A percentile compares a stretch with the other conserved stretches of the same genome.
Evolutionary conservation across 2,888 invertebrate genomes (phyloP).

Genomic region (Noctua comes): DNA sequence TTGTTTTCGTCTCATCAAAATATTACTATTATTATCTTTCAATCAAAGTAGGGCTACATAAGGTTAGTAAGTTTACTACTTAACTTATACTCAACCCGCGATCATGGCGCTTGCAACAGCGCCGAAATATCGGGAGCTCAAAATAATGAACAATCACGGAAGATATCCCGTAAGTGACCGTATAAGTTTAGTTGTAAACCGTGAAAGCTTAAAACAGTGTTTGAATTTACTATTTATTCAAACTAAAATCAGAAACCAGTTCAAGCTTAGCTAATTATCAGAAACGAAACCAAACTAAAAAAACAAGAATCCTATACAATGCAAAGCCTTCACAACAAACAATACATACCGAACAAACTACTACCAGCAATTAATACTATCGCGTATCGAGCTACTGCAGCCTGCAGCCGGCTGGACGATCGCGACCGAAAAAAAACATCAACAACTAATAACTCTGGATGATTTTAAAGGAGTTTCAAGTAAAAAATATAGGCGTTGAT

Average conservation of each 20-base stretch:
- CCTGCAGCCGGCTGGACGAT: conserved; percentile 29
- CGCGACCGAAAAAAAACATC: conserved; percentile 54
- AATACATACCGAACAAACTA: conserved; percentile 34
- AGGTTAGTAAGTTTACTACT: no score
- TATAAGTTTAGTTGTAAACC: no score
- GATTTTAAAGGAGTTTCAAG: conserved; percentile 68
- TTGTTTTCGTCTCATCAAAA: not conserved
- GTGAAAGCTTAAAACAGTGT: no score
- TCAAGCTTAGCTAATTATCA: not conserved
- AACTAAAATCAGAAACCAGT: not conserved
- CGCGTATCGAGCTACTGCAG: conserved; percentile 25
- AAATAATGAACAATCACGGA: no score
- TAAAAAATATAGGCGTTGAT: conserved; percentile 79
- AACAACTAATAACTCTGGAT: conserved; percentile 67
- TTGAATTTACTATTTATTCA: not conserved
- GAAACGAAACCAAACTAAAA: not conserved
- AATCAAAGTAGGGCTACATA: not conserved
- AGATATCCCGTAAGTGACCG: no score
- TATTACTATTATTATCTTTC: not conserved
- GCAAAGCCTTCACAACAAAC: not conserved
- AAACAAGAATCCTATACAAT: not conserved
- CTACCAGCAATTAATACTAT: conserved; percentile 59
- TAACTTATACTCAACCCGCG: no score
- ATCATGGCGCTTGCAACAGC: no score
- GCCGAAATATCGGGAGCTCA: no score